Percentiles rank a stretch among this genome's conserved stretches.
These are phyloP conservation scores for Caenorhabditis sulstoni DNA, from an alignment of 2,888 invertebrate species.

Conservation along the genomic window DNA sequence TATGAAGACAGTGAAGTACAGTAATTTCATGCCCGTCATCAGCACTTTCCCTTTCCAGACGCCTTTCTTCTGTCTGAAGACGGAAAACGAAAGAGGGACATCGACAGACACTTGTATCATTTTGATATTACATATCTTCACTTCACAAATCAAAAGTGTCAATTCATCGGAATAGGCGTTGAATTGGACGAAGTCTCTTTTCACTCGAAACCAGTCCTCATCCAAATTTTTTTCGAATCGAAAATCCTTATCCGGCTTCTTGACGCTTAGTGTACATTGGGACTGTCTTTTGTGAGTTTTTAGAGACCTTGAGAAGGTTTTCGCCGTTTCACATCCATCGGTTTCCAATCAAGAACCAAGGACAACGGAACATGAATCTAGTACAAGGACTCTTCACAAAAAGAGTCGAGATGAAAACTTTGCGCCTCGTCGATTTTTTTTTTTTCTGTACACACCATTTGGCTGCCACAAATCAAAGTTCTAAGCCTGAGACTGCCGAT, in stretches of 20 bases:
- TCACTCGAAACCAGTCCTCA: neutral
- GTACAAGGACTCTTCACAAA: conserved; percentile 21
- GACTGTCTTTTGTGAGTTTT: too few relatives aligned
- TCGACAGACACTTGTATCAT: too few relatives aligned
- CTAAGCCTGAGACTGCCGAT: conserved; percentile 1
- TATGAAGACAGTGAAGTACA: conserved; percentile 6
- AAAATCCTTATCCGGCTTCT: too few relatives aligned
- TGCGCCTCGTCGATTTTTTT: neutral
- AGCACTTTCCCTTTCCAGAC: neutral
- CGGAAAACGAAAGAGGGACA: neutral
- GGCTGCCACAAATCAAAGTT: conserved; percentile 28
- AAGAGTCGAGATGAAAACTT: neutral
- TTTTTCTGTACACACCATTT: neutral
- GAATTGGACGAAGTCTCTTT: neutral
- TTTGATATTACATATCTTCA: too few relatives aligned
- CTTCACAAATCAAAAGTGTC: neutral
- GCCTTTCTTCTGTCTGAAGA: neutral
- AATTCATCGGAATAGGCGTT: neutral
- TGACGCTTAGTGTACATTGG: too few relatives aligned
- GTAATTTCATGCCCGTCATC: neutral
- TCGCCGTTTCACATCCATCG: too few relatives aligned
- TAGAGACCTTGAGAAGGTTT: neutral
- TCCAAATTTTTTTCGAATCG: neutral
- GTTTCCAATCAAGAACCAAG: conserved; percentile 29
- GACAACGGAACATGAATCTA: conserved; percentile 16